Base-by-base conservation (phyloP, 2,113 vertebrate species). In the Archilochus colubris region DNA sequence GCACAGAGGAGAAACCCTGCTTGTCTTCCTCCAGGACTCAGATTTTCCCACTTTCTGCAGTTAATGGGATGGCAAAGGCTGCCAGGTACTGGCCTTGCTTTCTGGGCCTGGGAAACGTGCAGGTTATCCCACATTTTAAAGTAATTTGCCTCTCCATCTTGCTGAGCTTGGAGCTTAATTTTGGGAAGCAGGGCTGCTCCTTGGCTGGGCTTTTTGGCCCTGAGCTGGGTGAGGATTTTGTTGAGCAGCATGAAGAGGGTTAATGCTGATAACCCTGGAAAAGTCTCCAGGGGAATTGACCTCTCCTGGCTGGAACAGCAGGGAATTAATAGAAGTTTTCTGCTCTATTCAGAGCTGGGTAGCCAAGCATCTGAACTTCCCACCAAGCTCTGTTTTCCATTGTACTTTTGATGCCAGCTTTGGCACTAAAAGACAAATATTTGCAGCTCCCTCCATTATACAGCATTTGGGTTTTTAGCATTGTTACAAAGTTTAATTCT, bases 321-420 rank as follows among this genome's bases (percentile, higher is more conserved):
- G 97, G 97, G 85, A 96, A 82, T 95, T 96, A 95, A 97, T 95
- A 68, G 94, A 95, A 88, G 80, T 96, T 93, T 95, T 95, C 95
- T 96, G 83, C 92, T 95, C 38, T 82, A 77, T 82, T 92, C 93
- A 86, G 75, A 92, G 95, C 90, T 89, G 89, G 64, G 70, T 61
- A 97, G 93, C 87, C 86, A 94, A 89, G 93, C 95, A 94, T 92
- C 97, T 95, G 93, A 95, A 94, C 96, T 93, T 96, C 93, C 92
- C 96, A 93, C 95, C 86, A 93, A 94, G 95, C 83, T 92, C 91
- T 93, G 90, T 23, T 94, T 96, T 92, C 94, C 80, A 86, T 96
- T 97, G 95, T 96, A 81, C 93, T 97, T 95, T 81, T 85, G 95
- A 95, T 93, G 78, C 91, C 84, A 88, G 62, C 89, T 85, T 89